phyloP scores from a whole-genome alignment of 1,140 invertebrate genomes.

The Apis laboriosa region DNA sequence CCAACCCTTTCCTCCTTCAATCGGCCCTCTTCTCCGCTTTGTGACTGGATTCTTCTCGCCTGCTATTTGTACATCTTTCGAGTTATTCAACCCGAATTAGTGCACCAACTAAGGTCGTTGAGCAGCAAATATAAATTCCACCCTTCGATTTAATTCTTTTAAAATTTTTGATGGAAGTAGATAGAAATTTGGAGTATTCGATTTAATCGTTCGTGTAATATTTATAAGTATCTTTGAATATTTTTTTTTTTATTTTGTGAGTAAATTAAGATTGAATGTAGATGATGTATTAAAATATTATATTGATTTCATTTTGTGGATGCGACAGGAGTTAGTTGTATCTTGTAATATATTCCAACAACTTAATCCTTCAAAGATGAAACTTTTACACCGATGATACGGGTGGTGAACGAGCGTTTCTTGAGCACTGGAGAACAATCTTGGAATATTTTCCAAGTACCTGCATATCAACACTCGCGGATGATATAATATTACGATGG shows the following conservation, averaged over 20 bases:
- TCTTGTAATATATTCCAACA: not conserved
- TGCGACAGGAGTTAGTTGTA: conserved; percentile 11
- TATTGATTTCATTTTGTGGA: not conserved
- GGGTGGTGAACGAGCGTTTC: not conserved
- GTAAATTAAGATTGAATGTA: too few relatives aligned
- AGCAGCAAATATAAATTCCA: too few relatives aligned
- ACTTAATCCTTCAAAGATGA: not conserved
- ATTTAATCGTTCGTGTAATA: too few relatives aligned
- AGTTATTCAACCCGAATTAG: not conserved
- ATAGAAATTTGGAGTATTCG: too few relatives aligned
- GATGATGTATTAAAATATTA: too few relatives aligned
- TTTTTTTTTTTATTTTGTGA: too few relatives aligned
- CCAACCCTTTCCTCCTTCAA: conserved; percentile 1
- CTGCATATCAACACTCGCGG: not conserved
- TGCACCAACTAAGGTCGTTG: not conserved
- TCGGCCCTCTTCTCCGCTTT: conserved; percentile 39
- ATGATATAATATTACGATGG: not conserved
- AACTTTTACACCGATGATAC: conserved; percentile 19
- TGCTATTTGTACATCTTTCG: not conserved
- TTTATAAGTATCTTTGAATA: too few relatives aligned
- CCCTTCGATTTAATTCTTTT: too few relatives aligned
- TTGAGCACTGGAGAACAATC: not conserved
- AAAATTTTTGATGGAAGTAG: too few relatives aligned
- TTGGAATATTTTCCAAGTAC: not conserved
- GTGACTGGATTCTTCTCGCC: not conserved